Evolutionary conservation across 2,888 invertebrate genomes (phyloP).

Genomic region (Harpalus rubripes): DNA sequence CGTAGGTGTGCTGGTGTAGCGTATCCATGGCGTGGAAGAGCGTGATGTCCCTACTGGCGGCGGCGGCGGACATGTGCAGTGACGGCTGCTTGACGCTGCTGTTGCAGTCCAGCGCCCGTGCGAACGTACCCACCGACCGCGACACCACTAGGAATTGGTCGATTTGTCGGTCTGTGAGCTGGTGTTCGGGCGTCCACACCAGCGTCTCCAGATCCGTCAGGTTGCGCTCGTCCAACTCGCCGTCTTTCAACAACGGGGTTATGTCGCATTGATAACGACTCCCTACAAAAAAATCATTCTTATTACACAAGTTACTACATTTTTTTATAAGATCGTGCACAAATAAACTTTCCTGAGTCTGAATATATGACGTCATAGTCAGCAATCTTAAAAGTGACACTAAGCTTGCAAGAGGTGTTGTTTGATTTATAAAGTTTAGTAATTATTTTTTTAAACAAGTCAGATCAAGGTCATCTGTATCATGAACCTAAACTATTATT

Average conservation of each 20-base stretch:
- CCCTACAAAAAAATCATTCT: constrained; percentile 78
- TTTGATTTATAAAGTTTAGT: too few species aligned
- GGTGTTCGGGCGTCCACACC: constrained; percentile 96
- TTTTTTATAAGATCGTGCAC: too few species aligned
- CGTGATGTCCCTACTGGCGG: constrained; percentile 98
- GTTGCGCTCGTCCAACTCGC: constrained; percentile 75
- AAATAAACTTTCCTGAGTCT: too few species aligned
- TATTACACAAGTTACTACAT: too few species aligned
- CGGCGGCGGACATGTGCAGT: constrained; percentile 99
- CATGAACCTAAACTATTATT: too few species aligned
- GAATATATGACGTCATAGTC: too few species aligned
- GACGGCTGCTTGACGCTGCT: constrained; percentile 99
- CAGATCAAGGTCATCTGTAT: too few species aligned
- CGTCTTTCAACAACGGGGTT: constrained; percentile 88
- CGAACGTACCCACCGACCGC: constrained; percentile 98
- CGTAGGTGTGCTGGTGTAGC: constrained; percentile 92
- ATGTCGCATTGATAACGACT: constrained; percentile 98
- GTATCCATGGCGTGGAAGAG: constrained; percentile 99
- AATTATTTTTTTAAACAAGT: too few species aligned
- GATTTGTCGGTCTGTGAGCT: constrained; percentile 95
- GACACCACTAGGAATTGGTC: constrained; percentile 98
- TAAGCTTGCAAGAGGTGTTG: too few species aligned
- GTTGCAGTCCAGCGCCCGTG: constrained; percentile 98
- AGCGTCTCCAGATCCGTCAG: constrained; percentile 89
- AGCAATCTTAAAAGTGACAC: too few species aligned